Conservation (phyloP, 37 sponge, comb jelly and placozoan genomes). For the Dysidea cf. avara region DNA sequence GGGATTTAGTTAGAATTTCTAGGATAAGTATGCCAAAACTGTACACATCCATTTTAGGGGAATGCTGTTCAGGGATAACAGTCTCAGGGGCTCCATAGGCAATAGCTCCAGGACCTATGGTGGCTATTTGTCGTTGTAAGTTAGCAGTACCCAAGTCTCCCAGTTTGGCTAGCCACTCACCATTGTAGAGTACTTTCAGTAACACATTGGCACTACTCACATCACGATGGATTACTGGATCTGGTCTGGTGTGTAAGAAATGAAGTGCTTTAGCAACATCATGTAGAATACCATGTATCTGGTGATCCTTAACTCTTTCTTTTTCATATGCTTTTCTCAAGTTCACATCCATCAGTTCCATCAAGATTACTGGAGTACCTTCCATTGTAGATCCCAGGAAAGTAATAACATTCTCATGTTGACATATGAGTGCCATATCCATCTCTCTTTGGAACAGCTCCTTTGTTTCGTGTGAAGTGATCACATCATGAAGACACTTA, state of each 20-base stretch:
- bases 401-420: too few relatives aligned
- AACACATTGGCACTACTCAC: constrained; percentile 79
- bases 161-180: constrained; percentile 64
- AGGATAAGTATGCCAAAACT: constrained; percentile 74
- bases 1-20: constrained; percentile 29
- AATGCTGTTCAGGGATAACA: constrained; percentile 11
- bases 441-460: too few relatives aligned
- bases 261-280: constrained; percentile 65
- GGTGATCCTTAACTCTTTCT: neutral
- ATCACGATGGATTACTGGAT: constrained; percentile 76
- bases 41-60: constrained; percentile 74
- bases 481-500: too few relatives aligned
- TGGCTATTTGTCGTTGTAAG: constrained; percentile 14
- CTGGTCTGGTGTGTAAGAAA: constrained; percentile 58
- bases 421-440: too few relatives aligned
- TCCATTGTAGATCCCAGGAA: too few relatives aligned
- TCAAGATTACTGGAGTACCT: constrained; percentile 41
- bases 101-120: constrained; percentile 61
- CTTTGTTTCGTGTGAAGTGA: too few relatives aligned
- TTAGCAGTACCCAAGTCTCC: constrained; percentile 86
- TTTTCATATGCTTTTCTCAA: constrained; percentile 35
- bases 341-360: constrained; percentile 66
- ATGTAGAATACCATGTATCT: neutral
- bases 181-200: constrained; percentile 21
- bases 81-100: constrained; percentile 75